Evolutionary conservation across 2,113 vertebrate genomes (phyloP).

Genomic region (Setophaga coronata): DNA sequence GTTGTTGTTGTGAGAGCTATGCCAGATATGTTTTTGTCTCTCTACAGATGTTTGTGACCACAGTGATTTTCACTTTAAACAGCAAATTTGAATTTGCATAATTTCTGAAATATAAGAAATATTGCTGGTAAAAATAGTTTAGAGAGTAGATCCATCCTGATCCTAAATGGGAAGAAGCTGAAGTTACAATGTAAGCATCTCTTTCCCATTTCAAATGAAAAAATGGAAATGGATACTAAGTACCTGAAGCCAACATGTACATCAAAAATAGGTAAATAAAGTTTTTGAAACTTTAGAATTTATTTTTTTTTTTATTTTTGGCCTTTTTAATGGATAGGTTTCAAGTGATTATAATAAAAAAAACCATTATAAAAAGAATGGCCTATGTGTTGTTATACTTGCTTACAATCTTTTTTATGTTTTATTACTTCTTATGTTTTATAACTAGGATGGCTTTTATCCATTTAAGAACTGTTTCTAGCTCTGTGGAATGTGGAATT

Average conservation of each 20-base stretch:
- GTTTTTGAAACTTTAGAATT: not conserved
- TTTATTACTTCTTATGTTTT: not conserved
- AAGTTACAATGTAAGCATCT: not conserved
- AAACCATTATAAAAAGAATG: not conserved
- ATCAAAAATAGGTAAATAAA: not conserved
- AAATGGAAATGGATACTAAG: not conserved
- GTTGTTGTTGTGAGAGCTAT: not conserved
- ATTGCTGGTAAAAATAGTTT: not conserved
- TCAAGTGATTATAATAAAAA: not conserved
- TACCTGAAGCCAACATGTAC: not conserved
- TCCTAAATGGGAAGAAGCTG: not conserved
- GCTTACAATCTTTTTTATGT: fast-evolving
- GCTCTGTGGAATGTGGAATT: not conserved
- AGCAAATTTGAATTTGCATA: not conserved
- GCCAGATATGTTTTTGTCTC: not conserved
- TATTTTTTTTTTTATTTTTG: not conserved
- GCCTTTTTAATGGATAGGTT: not conserved
- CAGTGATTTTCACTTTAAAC: not conserved
- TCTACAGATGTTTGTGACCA: not conserved
- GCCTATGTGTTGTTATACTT: fast-evolving
- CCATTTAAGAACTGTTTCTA: not conserved
- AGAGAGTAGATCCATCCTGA: not conserved
- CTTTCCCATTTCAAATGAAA: not conserved
- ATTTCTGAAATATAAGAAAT: not conserved
- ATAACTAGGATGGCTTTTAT: not conserved